These are phyloP conservation scores for Sclerodermus sp. DNA, from an alignment of 2,888 invertebrate genomes.

Conservation along the genomic window DNA sequence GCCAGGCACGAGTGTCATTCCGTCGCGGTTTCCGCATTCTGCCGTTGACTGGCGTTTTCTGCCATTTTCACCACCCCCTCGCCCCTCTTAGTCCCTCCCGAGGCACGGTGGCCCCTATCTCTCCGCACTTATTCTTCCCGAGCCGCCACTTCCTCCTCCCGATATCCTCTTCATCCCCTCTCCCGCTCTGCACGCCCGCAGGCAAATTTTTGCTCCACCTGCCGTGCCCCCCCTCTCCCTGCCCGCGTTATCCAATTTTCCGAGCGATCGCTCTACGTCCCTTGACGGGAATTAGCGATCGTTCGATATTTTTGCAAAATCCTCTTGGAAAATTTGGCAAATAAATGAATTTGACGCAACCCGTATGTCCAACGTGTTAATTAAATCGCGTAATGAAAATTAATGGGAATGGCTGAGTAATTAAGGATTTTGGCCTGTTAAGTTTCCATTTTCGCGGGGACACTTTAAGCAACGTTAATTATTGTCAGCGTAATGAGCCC, in stretches of 20 bases:
- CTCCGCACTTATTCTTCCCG: too few relatives aligned
- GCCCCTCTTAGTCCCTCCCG: slow-evolving; percentile 9
- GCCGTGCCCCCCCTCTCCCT: slow-evolving; percentile 8
- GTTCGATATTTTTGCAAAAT: too few relatives aligned
- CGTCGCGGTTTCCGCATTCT: slow-evolving; percentile 51
- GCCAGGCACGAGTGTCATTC: slow-evolving; percentile 54
- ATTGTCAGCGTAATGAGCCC: slow-evolving; percentile 39
- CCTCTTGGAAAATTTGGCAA: too few relatives aligned
- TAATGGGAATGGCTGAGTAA: too few relatives aligned
- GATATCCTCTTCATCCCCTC: slow-evolving; percentile 1
- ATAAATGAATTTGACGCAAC: too few relatives aligned
- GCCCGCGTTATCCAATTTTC: slow-evolving; percentile 3
- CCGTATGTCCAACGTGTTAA: too few relatives aligned
- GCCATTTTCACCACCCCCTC: slow-evolving; percentile 26
- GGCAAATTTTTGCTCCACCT: neutral
- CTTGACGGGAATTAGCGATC: too few relatives aligned
- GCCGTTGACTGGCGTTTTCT: slow-evolving; percentile 51
- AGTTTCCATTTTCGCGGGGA: slow-evolving; percentile 15
- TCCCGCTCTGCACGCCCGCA: slow-evolving; percentile 9
- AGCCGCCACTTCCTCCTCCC: too few relatives aligned
- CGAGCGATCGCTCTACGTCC: neutral
- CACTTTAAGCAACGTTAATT: slow-evolving; percentile 45
- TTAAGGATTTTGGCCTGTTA: too few relatives aligned
- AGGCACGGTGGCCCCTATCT: slow-evolving; percentile 14
- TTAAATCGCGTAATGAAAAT: too few relatives aligned